Conservation (phyloP, 2,797 vertebrate species). For the Malurus leucopterus region DNA sequence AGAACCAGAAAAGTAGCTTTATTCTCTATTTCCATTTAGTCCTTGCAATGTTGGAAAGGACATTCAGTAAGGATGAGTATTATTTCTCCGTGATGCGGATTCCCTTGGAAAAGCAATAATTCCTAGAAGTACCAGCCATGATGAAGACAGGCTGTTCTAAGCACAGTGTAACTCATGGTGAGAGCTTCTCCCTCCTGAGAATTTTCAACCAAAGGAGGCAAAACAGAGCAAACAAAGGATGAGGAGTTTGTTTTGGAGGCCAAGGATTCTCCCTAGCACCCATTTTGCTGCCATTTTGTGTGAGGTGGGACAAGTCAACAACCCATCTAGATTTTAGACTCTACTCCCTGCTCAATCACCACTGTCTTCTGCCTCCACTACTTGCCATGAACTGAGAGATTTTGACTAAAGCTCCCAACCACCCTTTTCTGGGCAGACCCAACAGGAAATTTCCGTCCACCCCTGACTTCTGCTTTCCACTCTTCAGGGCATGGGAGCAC, state of each 20-base stretch:
- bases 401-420: background rate
- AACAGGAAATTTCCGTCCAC: background rate
- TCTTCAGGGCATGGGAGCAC: background rate
- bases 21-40: constrained; percentile 36
- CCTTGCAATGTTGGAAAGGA: constrained; percentile 8
- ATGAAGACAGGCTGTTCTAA: constrained; percentile 38
- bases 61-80: background rate
- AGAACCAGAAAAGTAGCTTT: constrained; percentile 33
- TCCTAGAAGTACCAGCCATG: constrained; percentile 49
- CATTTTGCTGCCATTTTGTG: background rate
- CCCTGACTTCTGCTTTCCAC: background rate
- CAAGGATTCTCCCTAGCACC: background rate
- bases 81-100: background rate
- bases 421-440: background rate
- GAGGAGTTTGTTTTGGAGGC: background rate
- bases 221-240: background rate
- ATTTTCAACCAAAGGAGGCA: background rate
- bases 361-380: background rate
- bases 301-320: background rate
- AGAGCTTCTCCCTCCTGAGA: background rate
- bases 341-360: background rate
- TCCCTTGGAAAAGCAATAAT: constrained; percentile 23
- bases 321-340: background rate
- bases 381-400: background rate
- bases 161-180: background rate